Evolutionary conservation across 2,888 invertebrate species (phyloP).

Genomic region (Ophion obscuratus): DNA sequence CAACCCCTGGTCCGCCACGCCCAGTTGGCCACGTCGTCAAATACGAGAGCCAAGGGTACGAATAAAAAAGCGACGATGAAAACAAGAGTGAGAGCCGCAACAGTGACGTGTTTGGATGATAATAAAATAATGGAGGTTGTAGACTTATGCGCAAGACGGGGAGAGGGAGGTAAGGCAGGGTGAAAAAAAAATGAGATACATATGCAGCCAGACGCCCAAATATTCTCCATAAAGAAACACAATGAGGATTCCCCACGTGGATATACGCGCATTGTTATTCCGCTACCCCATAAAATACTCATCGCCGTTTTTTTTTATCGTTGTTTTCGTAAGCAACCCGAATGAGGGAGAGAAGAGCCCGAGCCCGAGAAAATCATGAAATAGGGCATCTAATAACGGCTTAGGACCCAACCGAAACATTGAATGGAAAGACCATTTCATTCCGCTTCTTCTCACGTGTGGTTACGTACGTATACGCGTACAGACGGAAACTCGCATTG

Average conservation of each 20-base stretch:
- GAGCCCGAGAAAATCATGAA: conserved; percentile 51
- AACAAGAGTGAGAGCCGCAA: conserved; percentile 43
- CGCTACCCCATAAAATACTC: conserved; percentile 83
- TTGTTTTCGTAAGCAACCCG: conserved; percentile 80
- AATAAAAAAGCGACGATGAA: conserved; percentile 36
- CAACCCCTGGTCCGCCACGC: conserved; percentile 74
- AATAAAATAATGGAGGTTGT: conserved; percentile 75
- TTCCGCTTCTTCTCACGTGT: conserved; percentile 62
- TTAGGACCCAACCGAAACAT: conserved; percentile 79
- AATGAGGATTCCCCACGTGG: conserved; percentile 43
- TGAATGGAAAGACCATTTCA: conserved; percentile 78
- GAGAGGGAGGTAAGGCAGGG: conserved; percentile 32
- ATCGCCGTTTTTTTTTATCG: conserved; percentile 81
- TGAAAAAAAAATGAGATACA: conserved; percentile 61
- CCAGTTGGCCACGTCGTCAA: conserved; percentile 71
- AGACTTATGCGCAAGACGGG: neutral
- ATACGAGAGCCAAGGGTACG: conserved; percentile 47
- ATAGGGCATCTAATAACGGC: conserved; percentile 76
- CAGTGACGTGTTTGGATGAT: conserved; percentile 82
- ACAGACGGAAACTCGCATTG: conserved; percentile 1
- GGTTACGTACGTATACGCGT: conserved; percentile 1
- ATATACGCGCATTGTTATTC: conserved; percentile 75
- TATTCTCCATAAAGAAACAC: conserved; percentile 43
- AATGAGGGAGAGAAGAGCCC: conserved; percentile 74
- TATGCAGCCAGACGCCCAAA: conserved; percentile 22